These are phyloP conservation scores for Discoglossus pictus DNA, from an alignment of 2,797 vertebrate species.

Conservation along the genomic window DNA sequence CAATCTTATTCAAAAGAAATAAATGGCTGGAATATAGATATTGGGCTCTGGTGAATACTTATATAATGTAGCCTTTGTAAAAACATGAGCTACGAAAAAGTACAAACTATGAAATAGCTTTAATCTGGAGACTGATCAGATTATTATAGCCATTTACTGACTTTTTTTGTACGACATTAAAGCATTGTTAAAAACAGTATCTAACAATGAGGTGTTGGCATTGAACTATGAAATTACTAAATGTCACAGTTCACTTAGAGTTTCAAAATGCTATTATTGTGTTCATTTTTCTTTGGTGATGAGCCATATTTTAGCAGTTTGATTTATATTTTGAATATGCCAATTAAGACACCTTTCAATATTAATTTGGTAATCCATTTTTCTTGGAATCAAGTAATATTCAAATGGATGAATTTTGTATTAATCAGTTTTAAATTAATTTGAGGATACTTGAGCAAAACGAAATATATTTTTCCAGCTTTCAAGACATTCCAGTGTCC, in stretches of 20 bases:
- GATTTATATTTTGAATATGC: background rate
- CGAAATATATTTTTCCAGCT: background rate
- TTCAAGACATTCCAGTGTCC: background rate
- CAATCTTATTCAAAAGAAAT: conserved; percentile 4
- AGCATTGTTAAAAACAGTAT: background rate
- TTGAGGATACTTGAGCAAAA: background rate
- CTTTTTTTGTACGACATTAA: background rate
- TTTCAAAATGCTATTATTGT: background rate
- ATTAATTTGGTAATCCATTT: conserved; percentile 5
- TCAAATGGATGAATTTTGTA: conserved; percentile 5
- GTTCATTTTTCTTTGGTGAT: conserved; percentile 1
- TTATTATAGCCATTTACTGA: background rate
- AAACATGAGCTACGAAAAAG: too few species aligned
- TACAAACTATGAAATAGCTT: too few species aligned
- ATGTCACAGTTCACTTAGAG: conserved; percentile 4
- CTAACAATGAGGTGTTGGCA: background rate
- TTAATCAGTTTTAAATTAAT: conserved; percentile 1
- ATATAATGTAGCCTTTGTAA: background rate
- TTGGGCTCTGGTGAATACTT: background rate
- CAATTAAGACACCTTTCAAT: conserved; percentile 4
- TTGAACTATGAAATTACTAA: conserved; percentile 2
- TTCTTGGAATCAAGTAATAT: background rate
- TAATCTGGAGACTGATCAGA: too few species aligned
- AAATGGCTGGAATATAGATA: conserved; percentile 9
- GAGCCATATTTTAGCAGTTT: background rate